These are phyloP conservation scores for Heliocidaris erythrogramma DNA, from an alignment of 35 echinoderm and acorn worm genomes.

Conservation along the genomic window DNA sequence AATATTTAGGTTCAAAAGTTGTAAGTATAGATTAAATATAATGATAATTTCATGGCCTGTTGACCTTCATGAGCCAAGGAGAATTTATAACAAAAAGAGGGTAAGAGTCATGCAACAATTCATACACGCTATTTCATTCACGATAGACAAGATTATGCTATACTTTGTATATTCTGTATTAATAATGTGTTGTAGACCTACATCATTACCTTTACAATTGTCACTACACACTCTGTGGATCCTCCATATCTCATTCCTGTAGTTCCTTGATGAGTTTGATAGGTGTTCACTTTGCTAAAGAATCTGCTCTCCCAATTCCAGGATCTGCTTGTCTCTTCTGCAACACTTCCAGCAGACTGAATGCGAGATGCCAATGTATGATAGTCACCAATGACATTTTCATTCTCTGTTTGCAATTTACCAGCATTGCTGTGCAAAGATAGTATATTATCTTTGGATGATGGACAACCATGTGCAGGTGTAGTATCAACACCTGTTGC, in stretches of 20 bases:
- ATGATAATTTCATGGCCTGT: too few species aligned
- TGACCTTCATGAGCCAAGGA: background rate
- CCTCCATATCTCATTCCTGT: background rate
- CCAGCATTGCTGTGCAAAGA: background rate
- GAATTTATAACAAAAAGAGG: background rate
- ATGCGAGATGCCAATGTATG: background rate
- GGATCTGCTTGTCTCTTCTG: background rate
- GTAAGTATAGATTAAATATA: too few species aligned
- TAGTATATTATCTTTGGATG: too few species aligned
- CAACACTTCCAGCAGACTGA: background rate
- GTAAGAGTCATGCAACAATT: background rate
- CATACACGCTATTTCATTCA: background rate
- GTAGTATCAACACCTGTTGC: background rate
- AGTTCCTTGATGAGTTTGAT: background rate
- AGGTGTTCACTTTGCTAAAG: background rate
- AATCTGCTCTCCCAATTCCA: background rate
- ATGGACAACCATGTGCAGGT: background rate
- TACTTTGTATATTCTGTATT: background rate
- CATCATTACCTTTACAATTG: background rate
- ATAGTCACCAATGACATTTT: background rate
- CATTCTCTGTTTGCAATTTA: background rate
- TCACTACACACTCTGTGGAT: background rate
- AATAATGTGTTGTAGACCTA: background rate
- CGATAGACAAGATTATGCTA: background rate
- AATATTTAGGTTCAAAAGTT: too few species aligned